Evolutionary conservation across 64 coral and sea anemone genomes (phyloP), one percentile per base, ranked within the genome.

Genomic region (Porites lutea): DNA sequence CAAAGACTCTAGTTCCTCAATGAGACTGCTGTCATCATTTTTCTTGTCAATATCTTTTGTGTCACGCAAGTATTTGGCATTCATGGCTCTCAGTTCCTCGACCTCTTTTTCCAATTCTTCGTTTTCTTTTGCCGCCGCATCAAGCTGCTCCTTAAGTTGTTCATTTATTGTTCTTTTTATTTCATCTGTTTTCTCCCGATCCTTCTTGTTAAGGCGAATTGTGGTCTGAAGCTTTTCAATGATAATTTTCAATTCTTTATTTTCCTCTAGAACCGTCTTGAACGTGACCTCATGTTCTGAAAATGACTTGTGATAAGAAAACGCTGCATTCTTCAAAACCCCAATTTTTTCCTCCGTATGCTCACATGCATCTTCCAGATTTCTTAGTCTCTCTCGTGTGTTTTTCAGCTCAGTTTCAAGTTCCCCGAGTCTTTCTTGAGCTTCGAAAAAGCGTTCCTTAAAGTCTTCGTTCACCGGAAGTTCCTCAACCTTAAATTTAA

Each of bases 301-400:
- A 23, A 93, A 80, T 43, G 75, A 79, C 75, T 78, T 83, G 64
- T 52, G 78, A 66, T 72, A 86, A 79, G 74, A 83, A 83, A 74
- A 89, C 16, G 88, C 85, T 9, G 74, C 59, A 13, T 91, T 84
- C 60, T 94, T 97, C 88, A 94, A 48, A 13, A 75, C 74, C 6
- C 87, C 88, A 15, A 94, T 90, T 83, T 97, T 97, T 82, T 93
- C 82, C 54, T 94, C 95, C 5, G 92, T 87, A 62, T 70, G 94
- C 46, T 90, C 92, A 27, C 95, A 94, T 57, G 93, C 92, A 46
- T 86, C 19, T 12, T 93, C 88, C 63, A 96, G 72, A 51, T 89
- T 94, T 10, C 82, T 65, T 9, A 97, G 92, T 27, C 89, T 94
- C 55, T 74, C 78, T 2, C 95, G 82, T 7, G 95, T 97, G 69